phyloP scores from a whole-genome alignment of 2,888 invertebrate genomes.

The Oasisia sp. region DNA sequence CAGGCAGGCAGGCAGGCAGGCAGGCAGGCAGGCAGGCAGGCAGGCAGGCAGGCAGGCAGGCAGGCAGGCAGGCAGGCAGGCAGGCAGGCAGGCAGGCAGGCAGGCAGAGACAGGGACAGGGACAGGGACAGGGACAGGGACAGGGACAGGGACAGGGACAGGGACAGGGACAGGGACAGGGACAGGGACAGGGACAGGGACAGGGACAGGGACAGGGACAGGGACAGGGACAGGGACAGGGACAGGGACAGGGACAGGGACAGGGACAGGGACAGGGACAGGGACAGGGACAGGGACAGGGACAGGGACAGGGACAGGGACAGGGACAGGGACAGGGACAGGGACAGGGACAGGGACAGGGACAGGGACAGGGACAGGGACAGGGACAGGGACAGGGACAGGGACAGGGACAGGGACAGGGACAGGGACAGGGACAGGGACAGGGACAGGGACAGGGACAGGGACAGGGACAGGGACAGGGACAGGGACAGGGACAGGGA shows the following conservation, averaged over 20 bases:
- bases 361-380: not conserved
- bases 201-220: not conserved
- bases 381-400: not conserved
- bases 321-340: not conserved
- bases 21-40: not conserved
- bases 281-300: not conserved
- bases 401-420: not conserved
- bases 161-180: slow-evolving; percentile 20
- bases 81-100: not conserved
- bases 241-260: not conserved
- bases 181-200: not conserved
- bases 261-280: not conserved
- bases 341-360: not conserved
- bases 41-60: not conserved
- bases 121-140: not conserved
- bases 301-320: slow-evolving; percentile 20
- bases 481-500: not conserved
- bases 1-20: not conserved
- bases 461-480: not conserved
- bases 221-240: not conserved
- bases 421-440: not conserved
- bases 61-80: not conserved
- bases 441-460: slow-evolving; percentile 18
- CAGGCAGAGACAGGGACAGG: too few species aligned
- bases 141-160: not conserved